These are phyloP conservation scores for Pseudopipra pipra DNA, from an alignment of 2,113 vertebrate species.

Conservation along the genomic window DNA sequence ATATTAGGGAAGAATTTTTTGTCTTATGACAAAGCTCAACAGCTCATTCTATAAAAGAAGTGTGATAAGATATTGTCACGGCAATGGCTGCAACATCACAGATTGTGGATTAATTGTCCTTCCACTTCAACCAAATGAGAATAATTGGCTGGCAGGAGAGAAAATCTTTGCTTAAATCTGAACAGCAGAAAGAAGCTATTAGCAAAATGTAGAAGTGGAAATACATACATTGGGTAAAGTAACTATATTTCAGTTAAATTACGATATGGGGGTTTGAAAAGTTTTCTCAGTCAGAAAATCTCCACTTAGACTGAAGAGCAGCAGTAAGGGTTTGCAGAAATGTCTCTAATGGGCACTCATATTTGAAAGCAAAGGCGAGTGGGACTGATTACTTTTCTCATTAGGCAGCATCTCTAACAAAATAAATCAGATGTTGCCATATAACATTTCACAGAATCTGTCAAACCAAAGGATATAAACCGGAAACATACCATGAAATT, in stretches of 20 bases:
- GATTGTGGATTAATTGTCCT: not conserved
- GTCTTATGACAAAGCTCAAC: not conserved
- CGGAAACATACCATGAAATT: conserved; percentile 42
- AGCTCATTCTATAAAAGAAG: not conserved
- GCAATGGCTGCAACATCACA: not conserved
- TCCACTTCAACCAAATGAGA: not conserved
- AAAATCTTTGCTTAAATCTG: not conserved
- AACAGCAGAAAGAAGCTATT: not conserved
- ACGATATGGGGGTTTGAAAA: not conserved
- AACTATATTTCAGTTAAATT: conserved; percentile 5
- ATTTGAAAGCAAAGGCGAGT: conserved; percentile 39
- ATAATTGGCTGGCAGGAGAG: not conserved
- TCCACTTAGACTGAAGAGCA: conserved; percentile 11
- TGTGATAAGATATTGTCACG: not conserved
- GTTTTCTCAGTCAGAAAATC: conserved; percentile 32
- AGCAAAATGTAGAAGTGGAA: not conserved
- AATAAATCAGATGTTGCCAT: conserved; percentile 17
- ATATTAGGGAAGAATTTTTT: not conserved
- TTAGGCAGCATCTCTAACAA: conserved; percentile 1
- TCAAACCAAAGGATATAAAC: not conserved
- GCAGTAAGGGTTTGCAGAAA: not conserved
- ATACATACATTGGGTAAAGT: not conserved
- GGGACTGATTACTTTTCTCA: conserved; percentile 46
- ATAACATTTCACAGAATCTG: conserved; percentile 10
- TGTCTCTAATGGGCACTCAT: conserved; percentile 26